Evolutionary conservation across 1,140 invertebrate genomes (phyloP).

Genomic region (Camponotus vicinus): DNA sequence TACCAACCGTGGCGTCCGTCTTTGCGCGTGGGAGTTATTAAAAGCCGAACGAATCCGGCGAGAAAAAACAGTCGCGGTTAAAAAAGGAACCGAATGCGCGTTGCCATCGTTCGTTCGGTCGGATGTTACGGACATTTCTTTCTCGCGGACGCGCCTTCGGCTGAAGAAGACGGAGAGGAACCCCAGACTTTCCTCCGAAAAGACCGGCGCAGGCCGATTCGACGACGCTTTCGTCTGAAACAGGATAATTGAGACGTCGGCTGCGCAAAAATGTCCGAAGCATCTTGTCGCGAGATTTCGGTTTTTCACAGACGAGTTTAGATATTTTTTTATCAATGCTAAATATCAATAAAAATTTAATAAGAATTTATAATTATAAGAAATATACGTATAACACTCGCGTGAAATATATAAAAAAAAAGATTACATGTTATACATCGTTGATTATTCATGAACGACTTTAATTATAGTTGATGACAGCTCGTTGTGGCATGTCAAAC

Average conservation of each 20-base stretch:
- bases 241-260: slow-evolving; percentile 54
- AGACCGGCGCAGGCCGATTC: background rate
- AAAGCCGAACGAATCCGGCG: slow-evolving; percentile 74
- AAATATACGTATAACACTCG: background rate
- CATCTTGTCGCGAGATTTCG: background rate
- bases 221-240: slow-evolving; percentile 13
- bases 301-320: background rate
- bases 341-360: background rate
- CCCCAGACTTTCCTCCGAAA: slow-evolving; percentile 24
- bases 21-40: slow-evolving; percentile 79
- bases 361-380: background rate
- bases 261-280: background rate
- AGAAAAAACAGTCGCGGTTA: slow-evolving; percentile 71
- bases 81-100: slow-evolving; percentile 67
- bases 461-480: background rate
- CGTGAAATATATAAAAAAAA: background rate
- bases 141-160: background rate
- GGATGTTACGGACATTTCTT: slow-evolving; percentile 57
- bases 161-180: background rate
- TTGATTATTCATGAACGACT: background rate
- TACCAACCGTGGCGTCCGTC: slow-evolving; percentile 56
- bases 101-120: slow-evolving; percentile 61
- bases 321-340: background rate
- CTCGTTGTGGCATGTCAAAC: background rate
- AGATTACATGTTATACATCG: background rate